Base-by-base conservation (phyloP, 1,140 invertebrate species). In the Drosophila navojoa region DNA sequence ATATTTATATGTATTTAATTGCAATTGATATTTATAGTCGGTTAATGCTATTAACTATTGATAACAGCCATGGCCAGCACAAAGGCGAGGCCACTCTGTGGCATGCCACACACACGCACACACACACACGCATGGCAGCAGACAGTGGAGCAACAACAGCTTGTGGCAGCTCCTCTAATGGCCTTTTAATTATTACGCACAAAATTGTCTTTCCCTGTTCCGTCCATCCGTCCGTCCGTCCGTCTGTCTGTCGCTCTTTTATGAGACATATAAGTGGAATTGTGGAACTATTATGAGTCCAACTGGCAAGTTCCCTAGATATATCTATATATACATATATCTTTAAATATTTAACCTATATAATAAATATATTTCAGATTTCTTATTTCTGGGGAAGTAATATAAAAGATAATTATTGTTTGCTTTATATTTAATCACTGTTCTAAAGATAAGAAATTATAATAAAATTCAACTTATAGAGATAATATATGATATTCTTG, bases 161-260 rank as follows among this genome's bases (percentile, higher is more conserved):
- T 16, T 15, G n/a, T 16, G 42, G 2, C 38, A 63, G 47, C 22
- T n/a, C 53, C 80, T 85, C 84, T 87, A 89, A 86, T 86, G 79
- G 75, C 54, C 79, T 86, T 86, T 86, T 86, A 86, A 86, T 86
- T 79, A 68, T 69, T 76, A 57, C 45, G 63, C 57, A 25, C 64
- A 53, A 66, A 66, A 71, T 47, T 53, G 35, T 44, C 22, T 45
- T 45, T 45, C 9, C 16, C 10, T 25, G 19, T 42, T n/a, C n/a
- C 27, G 19, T 57, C 32, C 5, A 3, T 19, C 0, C n/a, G 16
- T 25, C 11, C 27, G 5, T 6, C 5, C 27, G 19, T 57, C 32
- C 5, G 5, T 19, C 0, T 15, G 16, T 25, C 11, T 50, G 5
- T 6, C 5, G 11, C 15, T 3, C 15, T 44, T 16, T 15, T 57